Percentiles rank a stretch among this genome's conserved stretches.
Evolutionary conservation across 2,888 invertebrate species (phyloP).

Genomic region (Agrotis puta): DNA sequence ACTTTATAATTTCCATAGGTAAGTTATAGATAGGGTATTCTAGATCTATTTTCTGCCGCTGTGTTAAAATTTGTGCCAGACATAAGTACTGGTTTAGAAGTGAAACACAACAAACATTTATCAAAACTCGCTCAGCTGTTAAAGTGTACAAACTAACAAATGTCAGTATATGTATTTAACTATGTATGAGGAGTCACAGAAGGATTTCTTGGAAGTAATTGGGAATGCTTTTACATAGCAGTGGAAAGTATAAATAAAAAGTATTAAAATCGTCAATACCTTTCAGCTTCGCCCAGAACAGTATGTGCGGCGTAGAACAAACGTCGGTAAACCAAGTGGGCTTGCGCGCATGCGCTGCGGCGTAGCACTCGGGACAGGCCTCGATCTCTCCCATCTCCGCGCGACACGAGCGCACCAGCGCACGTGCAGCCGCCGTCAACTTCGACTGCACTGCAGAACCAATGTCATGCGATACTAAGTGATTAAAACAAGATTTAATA

Average conservation of each 20-base stretch:
- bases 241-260: no score
- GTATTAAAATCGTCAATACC: constrained; percentile 81
- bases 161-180: no score
- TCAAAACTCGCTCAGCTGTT: no score
- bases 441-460: constrained; percentile 93
- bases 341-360: constrained; percentile 95
- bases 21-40: not conserved
- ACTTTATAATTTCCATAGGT: not conserved
- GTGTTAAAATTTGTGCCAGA: not conserved
- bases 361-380: constrained; percentile 97
- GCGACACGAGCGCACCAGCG: constrained; percentile 95
- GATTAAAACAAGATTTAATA: constrained; percentile 37
- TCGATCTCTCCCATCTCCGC: constrained; percentile 98
- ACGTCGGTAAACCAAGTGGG: constrained; percentile 98
- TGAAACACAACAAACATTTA: not conserved
- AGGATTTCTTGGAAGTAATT: no score
- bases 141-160: no score
- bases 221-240: no score
- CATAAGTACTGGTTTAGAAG: not conserved
- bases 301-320: constrained; percentile 96
- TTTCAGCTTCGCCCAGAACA: constrained; percentile 99
- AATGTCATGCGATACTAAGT: constrained; percentile 44
- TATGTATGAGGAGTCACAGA: no score
- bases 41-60: not conserved
- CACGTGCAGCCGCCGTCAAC: constrained; percentile 94